Base-by-base conservation (phyloP, 2,113 vertebrate species). In the Glaucidium brasilianum region DNA sequence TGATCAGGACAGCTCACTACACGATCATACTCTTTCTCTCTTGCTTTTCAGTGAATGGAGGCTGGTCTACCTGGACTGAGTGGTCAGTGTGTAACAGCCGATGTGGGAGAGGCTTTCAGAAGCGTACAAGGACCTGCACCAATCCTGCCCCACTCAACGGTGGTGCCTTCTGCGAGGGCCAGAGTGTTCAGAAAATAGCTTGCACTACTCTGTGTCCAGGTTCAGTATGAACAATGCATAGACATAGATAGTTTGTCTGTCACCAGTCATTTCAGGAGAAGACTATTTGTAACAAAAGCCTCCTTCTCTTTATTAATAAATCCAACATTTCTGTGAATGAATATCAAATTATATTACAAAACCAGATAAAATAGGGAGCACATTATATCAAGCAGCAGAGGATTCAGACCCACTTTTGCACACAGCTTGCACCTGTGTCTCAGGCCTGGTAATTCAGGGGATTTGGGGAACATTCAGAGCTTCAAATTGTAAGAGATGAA, bases 61-160 rank as follows among this genome's bases (percentile, higher is more conserved):
- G 99, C 75, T 99, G 99, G 99, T 99, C 99, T 3, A 99, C 98
- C 0, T 99, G 99, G 99, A 99, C 99, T 0, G 99, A 99, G 96
- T 99, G 99, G 99, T 99, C 99, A 0, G 98, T 98, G 62, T 99
- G 99, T 41, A 99, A 98, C 93, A 99, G 98, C 92, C 98, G 99
- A 29, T 99, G 99, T 20, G 99, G 99, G 85, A 98, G 99, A 68
- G 99, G 99, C 39, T 99, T 98, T 90, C 99, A 99, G 97, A 99
- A 99, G 88, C 98, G 99, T 17, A 99, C 99, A 0, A 98, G 99
- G 88, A 99, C 99, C 96, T 99, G 99, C 96, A 99, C 99, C 88
- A 99, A 99, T 89, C 99, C 99, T 10, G 98, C 99, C 15, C 99
- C 99, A 0, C 98, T 99, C 73, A 99, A 99, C 3, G 99, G 99